Evolutionary conservation across 2,113 vertebrate genomes (phyloP), one percentile per base, ranked within the genome.

Genomic region (Siniperca knerii): DNA sequence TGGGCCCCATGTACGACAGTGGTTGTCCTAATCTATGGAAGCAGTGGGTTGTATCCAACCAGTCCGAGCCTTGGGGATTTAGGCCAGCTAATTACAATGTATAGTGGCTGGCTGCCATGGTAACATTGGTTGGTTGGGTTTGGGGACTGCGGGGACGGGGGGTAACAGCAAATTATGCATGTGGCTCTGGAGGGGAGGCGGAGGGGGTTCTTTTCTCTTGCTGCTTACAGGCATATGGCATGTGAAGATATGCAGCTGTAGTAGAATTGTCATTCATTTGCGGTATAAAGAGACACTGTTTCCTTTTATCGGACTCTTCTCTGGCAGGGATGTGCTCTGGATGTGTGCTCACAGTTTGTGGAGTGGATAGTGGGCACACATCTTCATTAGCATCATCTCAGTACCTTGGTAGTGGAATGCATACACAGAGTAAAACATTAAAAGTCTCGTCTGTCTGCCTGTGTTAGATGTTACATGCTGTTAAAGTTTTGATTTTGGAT

Each of bases 21-120:
- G 50, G 60, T 75, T 57, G 72, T 57, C 54, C 75, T 86, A 74
- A 88, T 94, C 72, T 74, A 57, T 83, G 75, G 80, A 89, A 78
- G 89, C 92, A 82, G 60, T 23, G 82, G 64, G 55, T 66, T 88
- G 83, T 67, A 85, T 82, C 90, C 44, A 73, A 82, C 84, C 70
- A 68, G 48, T 67, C 62, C 2, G 0, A 75, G 75, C 90, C 86
- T 72, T 1, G 4, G 90, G 81, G 89, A 92, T 92, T 90, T 78
- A 58, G 60, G 69, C 60, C 50, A 77, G 83, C 89, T 95, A 93
- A 95, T 95, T 93, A 92, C 83, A 89, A 93, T 89, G 82, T 94
- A 92, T 90, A 87, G 93, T 83, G 86, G 40, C 88, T 90, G 85
- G 90, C 78, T 92, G 90, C 92, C 90, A 88, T 93, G 91, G 94